Conservation (phyloP, 2,797 vertebrate genomes). For the Aselliscus stoliczkanus region DNA sequence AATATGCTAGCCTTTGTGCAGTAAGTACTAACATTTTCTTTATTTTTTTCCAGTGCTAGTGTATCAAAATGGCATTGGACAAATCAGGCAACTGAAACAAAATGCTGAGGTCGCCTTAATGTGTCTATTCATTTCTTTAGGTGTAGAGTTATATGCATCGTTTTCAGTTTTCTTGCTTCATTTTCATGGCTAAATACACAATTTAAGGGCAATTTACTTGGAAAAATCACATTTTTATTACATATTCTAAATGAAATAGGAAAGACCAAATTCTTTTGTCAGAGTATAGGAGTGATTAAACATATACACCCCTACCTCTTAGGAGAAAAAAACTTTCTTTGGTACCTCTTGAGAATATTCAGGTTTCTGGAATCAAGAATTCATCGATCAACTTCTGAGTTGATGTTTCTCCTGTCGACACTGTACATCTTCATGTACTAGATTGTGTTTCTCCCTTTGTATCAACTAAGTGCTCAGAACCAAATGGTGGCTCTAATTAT, state of each 20-base stretch:
- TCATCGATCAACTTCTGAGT: not conserved
- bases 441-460: not conserved
- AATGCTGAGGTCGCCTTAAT: not conserved
- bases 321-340: not conserved
- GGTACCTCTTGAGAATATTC: not conserved
- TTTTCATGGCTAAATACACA: not conserved
- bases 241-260: not conserved
- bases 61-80: slow-evolving; percentile 7
- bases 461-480: not conserved
- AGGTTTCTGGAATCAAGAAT: not conserved
- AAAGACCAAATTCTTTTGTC: not conserved
- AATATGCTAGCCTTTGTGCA: slow-evolving; percentile 14
- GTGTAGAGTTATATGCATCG: not conserved
- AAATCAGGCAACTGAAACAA: slow-evolving; percentile 12
- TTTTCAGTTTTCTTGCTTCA: not conserved
- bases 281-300: not conserved
- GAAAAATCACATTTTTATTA: not conserved
- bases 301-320: not conserved
- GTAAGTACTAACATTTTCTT: slow-evolving; percentile 33
- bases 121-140: not conserved
- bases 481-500: not conserved
- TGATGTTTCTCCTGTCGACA: not conserved
- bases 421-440: not conserved
- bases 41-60: not conserved
- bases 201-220: not conserved